A percentile compares a stretch with the other conserved stretches of the same genome.
These are phyloP conservation scores for Nixonia krombeini DNA, from an alignment of 1,140 invertebrate genomes.

Conservation along the genomic window DNA sequence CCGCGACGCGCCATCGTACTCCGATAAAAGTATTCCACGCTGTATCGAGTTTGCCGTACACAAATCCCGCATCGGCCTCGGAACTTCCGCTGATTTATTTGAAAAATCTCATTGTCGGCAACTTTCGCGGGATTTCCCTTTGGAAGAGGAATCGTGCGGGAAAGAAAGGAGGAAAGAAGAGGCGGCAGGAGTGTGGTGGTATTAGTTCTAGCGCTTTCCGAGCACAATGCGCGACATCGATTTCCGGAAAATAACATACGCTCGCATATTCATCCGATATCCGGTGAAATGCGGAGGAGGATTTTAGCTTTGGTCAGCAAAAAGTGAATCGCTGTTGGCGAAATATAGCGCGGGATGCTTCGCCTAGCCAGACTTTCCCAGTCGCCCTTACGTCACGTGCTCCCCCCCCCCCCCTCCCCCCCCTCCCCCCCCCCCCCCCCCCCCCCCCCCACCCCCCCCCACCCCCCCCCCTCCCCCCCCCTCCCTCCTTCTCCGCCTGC, in stretches of 20 bases:
- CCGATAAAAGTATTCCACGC: not conserved
- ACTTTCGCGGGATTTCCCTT: conserved; percentile 4
- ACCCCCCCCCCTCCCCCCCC: too few species aligned
- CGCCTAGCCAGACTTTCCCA: too few species aligned
- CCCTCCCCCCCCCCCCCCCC: too few species aligned
- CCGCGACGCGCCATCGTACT: not conserved
- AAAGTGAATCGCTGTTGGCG: not conserved
- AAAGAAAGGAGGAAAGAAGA: conserved; percentile 9
- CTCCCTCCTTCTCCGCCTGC: too few species aligned
- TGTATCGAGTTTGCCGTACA: not conserved
- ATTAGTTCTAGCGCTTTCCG: conserved; percentile 21
- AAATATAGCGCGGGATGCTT: too few species aligned
- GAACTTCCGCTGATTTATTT: conserved; percentile 2
- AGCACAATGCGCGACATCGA: conserved; percentile 16
- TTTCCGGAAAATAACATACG: conserved; percentile 10
- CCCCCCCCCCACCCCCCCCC: too few species aligned
- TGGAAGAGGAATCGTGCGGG: conserved; percentile 8
- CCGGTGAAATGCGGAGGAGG: conserved; percentile 1
- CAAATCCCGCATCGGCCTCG: not conserved
- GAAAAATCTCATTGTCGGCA: conserved; percentile 11
- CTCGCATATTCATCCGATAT: conserved; percentile 19
- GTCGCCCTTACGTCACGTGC: too few species aligned
- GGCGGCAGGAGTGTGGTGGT: too few species aligned
- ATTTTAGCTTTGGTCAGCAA: not conserved
- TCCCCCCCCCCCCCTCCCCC: too few species aligned